Conservation (phyloP, 2,797 vertebrate species). For the Spinibarbus caldwelli region DNA sequence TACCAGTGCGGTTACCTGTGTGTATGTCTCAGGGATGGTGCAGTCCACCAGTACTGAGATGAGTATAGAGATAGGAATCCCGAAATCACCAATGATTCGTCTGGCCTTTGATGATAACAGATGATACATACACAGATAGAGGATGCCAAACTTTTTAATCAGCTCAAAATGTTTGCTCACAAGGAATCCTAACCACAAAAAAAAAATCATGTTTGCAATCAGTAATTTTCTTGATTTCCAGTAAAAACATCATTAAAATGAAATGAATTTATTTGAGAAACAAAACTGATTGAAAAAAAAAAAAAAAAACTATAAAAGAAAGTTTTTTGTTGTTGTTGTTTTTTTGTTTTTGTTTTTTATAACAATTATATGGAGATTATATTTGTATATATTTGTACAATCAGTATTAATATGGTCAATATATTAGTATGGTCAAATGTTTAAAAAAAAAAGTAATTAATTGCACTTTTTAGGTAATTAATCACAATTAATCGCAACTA, state of each 20-base stretch:
- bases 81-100: conserved; percentile 95
- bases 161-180: neutral
- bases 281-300: neutral
- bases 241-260: neutral
- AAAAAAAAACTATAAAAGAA: neutral
- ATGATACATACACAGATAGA: conserved; percentile 8
- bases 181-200: neutral
- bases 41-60: conserved; percentile 91
- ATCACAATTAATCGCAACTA: neutral
- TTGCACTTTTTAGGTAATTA: neutral
- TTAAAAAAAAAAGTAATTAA: neutral
- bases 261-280: neutral
- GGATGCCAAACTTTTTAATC: neutral
- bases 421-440: too few relatives aligned
- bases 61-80: conserved; percentile 95
- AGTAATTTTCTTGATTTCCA: neutral
- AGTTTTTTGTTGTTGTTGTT: too few relatives aligned
- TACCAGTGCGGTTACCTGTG: conserved; percentile 79
- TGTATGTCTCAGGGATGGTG: conserved; percentile 91
- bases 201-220: neutral
- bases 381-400: neutral
- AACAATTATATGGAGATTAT: neutral
- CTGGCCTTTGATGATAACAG: conserved; percentile 80
- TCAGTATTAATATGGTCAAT: neutral
- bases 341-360: neutral